Percentiles rank a stretch among this genome's conserved stretches.
phyloP scores from a whole-genome alignment of 2,888 invertebrate genomes.

The Tachina lurida region DNA sequence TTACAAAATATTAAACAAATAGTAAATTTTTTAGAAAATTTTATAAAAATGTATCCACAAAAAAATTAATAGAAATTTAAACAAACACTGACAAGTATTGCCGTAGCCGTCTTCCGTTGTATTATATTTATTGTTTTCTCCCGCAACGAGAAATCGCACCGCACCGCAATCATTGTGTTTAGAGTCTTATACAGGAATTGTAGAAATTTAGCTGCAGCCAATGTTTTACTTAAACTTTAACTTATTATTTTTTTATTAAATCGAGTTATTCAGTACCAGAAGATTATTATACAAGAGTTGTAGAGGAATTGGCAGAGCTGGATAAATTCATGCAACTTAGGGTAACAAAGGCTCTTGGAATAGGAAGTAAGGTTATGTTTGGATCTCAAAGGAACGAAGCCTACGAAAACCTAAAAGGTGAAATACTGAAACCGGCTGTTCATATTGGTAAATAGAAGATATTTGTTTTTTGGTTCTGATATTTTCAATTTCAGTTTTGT shows the following conservation, averaged over 20 bases:
- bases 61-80: too few species aligned
- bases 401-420: slow-evolving; percentile 85
- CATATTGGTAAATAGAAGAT: slow-evolving; percentile 84
- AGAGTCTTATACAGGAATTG: slow-evolving; percentile 46
- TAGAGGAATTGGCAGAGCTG: slow-evolving; percentile 77
- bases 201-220: slow-evolving; percentile 55
- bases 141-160: too few species aligned
- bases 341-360: slow-evolving; percentile 87
- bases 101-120: too few species aligned
- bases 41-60: too few species aligned
- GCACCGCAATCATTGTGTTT: too few species aligned
- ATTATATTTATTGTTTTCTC: too few species aligned
- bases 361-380: slow-evolving; percentile 87
- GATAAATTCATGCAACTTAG: slow-evolving; percentile 88
- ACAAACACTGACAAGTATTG: too few species aligned
- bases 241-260: neutral
- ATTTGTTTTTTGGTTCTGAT: neutral
- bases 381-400: slow-evolving; percentile 86
- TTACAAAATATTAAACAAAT: too few species aligned
- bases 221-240: neutral
- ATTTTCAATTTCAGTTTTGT: neutral
- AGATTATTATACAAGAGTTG: slow-evolving; percentile 79
- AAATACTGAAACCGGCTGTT: slow-evolving; percentile 92
- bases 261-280: slow-evolving; percentile 75
- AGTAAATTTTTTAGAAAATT: too few species aligned